These are phyloP conservation scores for Heliangelus exortis DNA, from an alignment of 2,797 vertebrate genomes.

Conservation along the genomic window DNA sequence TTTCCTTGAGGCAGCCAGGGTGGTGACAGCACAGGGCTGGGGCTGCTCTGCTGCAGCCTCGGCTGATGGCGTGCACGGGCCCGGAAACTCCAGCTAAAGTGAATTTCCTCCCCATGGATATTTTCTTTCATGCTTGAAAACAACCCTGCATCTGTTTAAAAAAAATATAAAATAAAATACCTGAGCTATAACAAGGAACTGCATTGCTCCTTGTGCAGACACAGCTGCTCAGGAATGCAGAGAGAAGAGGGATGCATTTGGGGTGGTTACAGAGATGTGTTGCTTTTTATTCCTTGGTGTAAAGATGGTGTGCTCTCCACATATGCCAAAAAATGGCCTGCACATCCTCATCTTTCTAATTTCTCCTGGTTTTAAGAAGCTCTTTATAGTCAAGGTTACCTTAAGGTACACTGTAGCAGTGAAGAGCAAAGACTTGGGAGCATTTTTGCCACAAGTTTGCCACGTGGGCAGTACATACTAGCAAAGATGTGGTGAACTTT, in stretches of 20 bases:
- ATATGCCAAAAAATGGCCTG: neutral
- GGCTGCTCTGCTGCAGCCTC: neutral
- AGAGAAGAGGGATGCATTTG: neutral
- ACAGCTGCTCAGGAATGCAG: rapidly evolving
- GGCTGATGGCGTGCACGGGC: neutral
- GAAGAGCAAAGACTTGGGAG: neutral
- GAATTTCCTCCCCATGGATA: neutral
- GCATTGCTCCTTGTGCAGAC: rapidly evolving
- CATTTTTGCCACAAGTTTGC: neutral
- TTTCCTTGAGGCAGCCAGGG: neutral
- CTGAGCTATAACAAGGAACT: neutral
- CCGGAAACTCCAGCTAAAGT: neutral
- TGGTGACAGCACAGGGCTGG: neutral
- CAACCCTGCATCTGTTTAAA: neutral
- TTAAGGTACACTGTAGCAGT: neutral
- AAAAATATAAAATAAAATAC: neutral
- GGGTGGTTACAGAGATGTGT: neutral
- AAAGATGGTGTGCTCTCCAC: neutral
- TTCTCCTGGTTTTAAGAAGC: neutral
- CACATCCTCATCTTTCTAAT: neutral
- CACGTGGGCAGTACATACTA: neutral
- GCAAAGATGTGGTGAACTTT: neutral
- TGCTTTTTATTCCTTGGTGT: neutral
- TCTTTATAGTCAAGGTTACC: neutral
- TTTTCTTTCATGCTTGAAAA: slow-evolving; percentile 21